phyloP scores from a whole-genome alignment of 1,140 invertebrate species.

The Ephestia elutella region DNA sequence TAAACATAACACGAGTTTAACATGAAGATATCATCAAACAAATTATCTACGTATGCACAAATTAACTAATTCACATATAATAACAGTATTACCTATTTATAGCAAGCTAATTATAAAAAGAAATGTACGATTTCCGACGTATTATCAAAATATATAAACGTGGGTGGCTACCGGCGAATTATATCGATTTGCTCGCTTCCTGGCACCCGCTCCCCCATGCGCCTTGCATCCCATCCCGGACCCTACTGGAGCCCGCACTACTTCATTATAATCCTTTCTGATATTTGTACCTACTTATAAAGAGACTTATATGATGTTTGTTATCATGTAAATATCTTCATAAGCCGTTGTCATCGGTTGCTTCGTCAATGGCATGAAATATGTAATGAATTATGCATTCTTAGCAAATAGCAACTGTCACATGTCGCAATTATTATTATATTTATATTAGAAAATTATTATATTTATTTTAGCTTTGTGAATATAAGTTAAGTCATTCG shows the following conservation, averaged over 20 bases:
- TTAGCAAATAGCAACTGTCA: not conserved
- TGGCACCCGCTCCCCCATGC: slow-evolving; percentile 44
- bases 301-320: no score
- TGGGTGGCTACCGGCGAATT: slow-evolving; percentile 22
- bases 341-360: not conserved
- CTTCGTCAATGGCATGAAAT: not conserved
- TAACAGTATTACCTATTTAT: not conserved
- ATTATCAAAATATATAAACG: slow-evolving; percentile 1
- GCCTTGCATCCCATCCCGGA: slow-evolving; percentile 30
- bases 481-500: no score
- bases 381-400: not conserved
- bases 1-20: no score
- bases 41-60: no score
- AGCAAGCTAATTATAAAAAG: not conserved
- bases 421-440: no score
- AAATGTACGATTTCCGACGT: not conserved
- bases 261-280: not conserved
- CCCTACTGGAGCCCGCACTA: slow-evolving; percentile 15
- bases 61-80: no score
- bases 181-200: slow-evolving; percentile 48
- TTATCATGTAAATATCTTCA: no score
- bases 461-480: no score
- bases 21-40: no score
- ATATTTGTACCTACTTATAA: not conserved
- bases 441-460: no score